phyloP scores from a whole-genome alignment of 2,113 vertebrate species.

The Sarotherodon lohbergeri region DNA sequence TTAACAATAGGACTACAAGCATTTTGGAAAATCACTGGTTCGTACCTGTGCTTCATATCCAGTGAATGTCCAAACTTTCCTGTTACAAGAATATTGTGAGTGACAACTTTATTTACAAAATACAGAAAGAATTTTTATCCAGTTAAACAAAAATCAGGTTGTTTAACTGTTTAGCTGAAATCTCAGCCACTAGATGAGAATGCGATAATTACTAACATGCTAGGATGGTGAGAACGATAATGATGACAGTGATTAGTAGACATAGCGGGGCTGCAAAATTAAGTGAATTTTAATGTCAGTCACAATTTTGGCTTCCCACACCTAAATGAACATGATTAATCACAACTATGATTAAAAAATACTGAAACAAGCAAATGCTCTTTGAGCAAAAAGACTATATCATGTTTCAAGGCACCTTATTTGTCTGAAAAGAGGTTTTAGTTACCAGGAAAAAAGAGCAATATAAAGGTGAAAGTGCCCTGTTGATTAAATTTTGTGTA shows the following conservation, averaged over 20 bases:
- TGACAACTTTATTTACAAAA: background rate
- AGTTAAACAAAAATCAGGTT: fast-evolving
- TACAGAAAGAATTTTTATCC: background rate
- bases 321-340: background rate
- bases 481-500: background rate
- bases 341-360: background rate
- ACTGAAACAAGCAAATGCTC: fast-evolving
- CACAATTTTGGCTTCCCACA: background rate
- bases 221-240: background rate
- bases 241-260: background rate
- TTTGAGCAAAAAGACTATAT: background rate
- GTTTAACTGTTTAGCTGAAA: background rate
- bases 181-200: background rate
- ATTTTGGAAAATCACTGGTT: fast-evolving
- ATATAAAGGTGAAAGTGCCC: background rate
- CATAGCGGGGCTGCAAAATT: fast-evolving
- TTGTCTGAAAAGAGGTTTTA: background rate
- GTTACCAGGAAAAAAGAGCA: background rate
- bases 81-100: background rate
- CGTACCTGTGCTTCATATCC: fast-evolving
- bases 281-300: background rate
- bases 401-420: background rate
- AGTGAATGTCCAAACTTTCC: background rate
- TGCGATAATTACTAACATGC: background rate
- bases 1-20: background rate